Percentiles rank a stretch among this genome's conserved stretches.
Conservation (phyloP, 2,888 invertebrate genomes). For the Eurytoma californica region DNA sequence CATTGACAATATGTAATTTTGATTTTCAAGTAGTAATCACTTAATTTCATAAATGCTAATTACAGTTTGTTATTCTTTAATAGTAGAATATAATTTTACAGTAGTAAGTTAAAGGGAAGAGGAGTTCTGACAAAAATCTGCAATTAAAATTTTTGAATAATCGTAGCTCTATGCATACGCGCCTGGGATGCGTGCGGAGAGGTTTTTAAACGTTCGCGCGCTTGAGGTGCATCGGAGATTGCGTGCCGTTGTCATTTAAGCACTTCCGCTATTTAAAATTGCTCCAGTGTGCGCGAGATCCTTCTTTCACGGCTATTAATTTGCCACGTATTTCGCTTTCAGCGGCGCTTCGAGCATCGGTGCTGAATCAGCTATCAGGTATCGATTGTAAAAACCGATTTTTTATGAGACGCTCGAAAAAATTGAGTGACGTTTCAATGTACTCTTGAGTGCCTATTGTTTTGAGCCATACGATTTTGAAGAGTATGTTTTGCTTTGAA, state of each 20-base stretch:
- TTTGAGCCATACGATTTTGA: no score
- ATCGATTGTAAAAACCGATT: no score
- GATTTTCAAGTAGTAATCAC: no score
- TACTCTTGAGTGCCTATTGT: no score
- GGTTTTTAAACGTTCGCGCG: neutral
- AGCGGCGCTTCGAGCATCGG: neutral
- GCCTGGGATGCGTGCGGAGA: neutral
- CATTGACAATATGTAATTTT: no score
- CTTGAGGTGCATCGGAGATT: conserved; percentile 6
- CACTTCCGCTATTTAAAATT: conserved; percentile 47
- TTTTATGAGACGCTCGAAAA: no score
- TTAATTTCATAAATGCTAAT: no score
- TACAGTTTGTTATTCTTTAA: neutral
- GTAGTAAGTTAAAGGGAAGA: neutral
- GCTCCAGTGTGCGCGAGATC: conserved; percentile 4
- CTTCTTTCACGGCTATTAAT: conserved; percentile 24
- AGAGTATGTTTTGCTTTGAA: no score
- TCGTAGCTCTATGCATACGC: neutral
- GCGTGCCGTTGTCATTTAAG: conserved; percentile 41
- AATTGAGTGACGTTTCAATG: no score
- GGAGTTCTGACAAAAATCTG: neutral
- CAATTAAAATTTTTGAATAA: conserved; percentile 28
- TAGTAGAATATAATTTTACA: neutral
- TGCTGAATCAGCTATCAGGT: no score
- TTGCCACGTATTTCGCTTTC: conserved; percentile 1